A percentile compares a stretch with the other conserved stretches of the same genome.
Conservation (phyloP, 2,888 invertebrate genomes). For the Smittia aterrima region DNA sequence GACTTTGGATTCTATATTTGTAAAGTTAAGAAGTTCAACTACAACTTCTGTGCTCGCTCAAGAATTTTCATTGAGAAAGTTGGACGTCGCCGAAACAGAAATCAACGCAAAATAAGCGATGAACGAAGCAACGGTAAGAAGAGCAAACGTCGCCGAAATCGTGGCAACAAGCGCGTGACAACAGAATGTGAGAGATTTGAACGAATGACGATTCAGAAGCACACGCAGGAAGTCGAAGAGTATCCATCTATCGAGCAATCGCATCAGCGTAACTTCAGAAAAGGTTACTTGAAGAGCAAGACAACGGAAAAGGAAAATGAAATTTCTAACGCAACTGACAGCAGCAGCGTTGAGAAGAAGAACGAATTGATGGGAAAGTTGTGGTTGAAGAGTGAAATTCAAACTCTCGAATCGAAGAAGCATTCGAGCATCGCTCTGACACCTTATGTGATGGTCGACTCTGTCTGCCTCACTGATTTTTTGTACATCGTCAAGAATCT, state of each 20-base stretch:
- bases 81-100: conserved; percentile 43
- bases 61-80: conserved; percentile 48
- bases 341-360: conserved; percentile 44
- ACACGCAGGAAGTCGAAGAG: conserved; percentile 31
- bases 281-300: conserved; percentile 28
- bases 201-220: conserved; percentile 24
- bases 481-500: conserved; percentile 77
- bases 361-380: conserved; percentile 70
- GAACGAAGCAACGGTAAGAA: conserved; percentile 50
- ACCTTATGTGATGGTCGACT: conserved; percentile 85
- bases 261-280: not conserved
- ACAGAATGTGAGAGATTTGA: conserved; percentile 7
- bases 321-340: conserved; percentile 36
- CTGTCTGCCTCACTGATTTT: conserved; percentile 74
- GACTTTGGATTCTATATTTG: conserved; percentile 67
- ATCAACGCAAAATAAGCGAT: conserved; percentile 50
- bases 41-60: conserved; percentile 53
- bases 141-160: conserved; percentile 44
- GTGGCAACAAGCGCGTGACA: not conserved
- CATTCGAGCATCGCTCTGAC: conserved; percentile 59
- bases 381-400: conserved; percentile 87
- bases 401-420: conserved; percentile 75
- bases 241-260: conserved; percentile 31
- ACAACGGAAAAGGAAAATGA: conserved; percentile 18
- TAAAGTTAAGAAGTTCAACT: conserved; percentile 54